These are phyloP conservation scores for Uloborus plumipes DNA, from an alignment of 2,888 invertebrate genomes.

Conservation along the genomic window DNA sequence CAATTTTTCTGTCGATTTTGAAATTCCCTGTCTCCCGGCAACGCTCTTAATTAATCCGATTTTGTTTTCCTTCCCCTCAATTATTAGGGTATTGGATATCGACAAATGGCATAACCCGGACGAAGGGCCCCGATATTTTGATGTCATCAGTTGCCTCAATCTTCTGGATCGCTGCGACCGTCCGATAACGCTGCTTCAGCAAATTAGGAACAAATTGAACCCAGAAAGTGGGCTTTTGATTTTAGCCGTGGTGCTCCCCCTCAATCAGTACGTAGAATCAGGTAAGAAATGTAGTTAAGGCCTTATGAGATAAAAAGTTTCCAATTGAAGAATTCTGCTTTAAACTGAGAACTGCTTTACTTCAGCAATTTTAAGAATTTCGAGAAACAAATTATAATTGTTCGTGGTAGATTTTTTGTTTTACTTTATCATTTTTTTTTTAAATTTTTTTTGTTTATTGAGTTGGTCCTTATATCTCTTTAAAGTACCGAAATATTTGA, in stretches of 20 bases:
- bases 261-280: slow-evolving; percentile 92
- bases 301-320: background rate
- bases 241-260: slow-evolving; percentile 93
- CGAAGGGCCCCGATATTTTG: slow-evolving; percentile 75
- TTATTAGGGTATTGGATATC: slow-evolving; percentile 78
- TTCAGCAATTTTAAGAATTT: no score
- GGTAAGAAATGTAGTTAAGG: slow-evolving; percentile 73
- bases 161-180: slow-evolving; percentile 92
- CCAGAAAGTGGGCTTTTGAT: slow-evolving; percentile 81
- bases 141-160: slow-evolving; percentile 90
- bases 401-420: no score
- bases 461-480: no score
- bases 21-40: no score
- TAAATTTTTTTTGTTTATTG: no score
- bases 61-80: no score
- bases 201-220: slow-evolving; percentile 81
- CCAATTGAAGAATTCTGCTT: background rate
- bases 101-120: slow-evolving; percentile 76
- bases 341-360: no score
- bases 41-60: no score
- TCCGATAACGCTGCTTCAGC: slow-evolving; percentile 83
- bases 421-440: no score
- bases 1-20: no score
- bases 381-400: no score
- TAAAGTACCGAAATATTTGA: no score